These are phyloP conservation scores for Odobenus rosmarus DNA, from an alignment of 2,113 vertebrate species.

Conservation along the genomic window DNA sequence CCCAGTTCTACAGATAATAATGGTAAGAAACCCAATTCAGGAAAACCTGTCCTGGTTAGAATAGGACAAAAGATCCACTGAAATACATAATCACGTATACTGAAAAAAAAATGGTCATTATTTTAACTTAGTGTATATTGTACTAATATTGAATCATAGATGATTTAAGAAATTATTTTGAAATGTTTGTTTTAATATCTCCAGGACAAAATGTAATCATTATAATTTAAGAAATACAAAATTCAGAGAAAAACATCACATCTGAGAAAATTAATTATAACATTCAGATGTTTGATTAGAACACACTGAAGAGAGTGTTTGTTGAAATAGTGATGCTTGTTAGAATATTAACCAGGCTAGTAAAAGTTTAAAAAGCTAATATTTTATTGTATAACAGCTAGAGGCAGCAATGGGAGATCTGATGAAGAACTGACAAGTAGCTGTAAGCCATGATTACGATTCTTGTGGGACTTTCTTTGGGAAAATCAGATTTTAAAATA, in stretches of 20 bases:
- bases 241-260: neutral
- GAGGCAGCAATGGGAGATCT: neutral
- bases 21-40: neutral
- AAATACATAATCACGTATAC: neutral
- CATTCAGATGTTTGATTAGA: constrained; percentile 31
- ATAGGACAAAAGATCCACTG: neutral
- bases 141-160: neutral
- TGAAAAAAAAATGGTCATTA: neutral
- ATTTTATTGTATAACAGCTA: constrained; percentile 36
- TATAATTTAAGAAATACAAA: constrained; percentile 18
- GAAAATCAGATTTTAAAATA: neutral
- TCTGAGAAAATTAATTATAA: neutral
- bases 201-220: constrained; percentile 14
- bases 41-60: neutral
- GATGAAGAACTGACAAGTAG: constrained; percentile 32
- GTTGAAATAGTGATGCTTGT: constrained; percentile 7
- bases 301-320: neutral
- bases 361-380: constrained; percentile 24
- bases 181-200: constrained; percentile 52
- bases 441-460: neutral
- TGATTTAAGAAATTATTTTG: constrained; percentile 16
- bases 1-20: neutral
- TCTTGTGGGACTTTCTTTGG: neutral
- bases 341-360: constrained; percentile 42
- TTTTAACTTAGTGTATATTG: neutral